phyloP scores from a whole-genome alignment of 2,113 vertebrate species.

The Chamaetylas fuelleborni region DNA sequence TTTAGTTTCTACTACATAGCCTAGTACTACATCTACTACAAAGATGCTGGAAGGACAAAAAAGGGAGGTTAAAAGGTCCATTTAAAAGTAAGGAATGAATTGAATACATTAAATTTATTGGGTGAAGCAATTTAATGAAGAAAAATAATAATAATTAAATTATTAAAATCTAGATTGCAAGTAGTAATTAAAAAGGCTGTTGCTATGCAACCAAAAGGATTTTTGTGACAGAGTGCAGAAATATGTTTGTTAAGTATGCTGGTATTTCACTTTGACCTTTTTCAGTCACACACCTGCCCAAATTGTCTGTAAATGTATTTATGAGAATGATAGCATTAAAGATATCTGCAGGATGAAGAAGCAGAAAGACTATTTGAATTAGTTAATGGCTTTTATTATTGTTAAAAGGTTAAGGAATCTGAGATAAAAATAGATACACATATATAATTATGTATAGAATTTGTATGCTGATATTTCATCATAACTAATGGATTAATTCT shows the following conservation, averaged over 20 bases:
- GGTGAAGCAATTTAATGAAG: conserved; percentile 69
- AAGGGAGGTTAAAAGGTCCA: neutral
- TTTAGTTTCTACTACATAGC: neutral
- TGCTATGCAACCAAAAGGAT: conserved; percentile 65
- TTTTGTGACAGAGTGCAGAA: conserved; percentile 51
- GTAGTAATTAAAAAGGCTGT: conserved; percentile 70
- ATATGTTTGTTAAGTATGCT: conserved; percentile 65
- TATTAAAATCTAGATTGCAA: conserved; percentile 71
- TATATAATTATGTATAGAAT: neutral
- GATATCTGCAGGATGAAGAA: neutral
- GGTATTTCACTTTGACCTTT: conserved; percentile 74
- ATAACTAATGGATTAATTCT: neutral
- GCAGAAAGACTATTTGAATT: neutral
- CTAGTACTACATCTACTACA: too few species aligned
- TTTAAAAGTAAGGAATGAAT: conserved; percentile 37
- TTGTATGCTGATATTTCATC: neutral
- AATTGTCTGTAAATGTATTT: conserved; percentile 44
- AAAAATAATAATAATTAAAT: conserved; percentile 76
- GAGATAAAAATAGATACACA: conserved; percentile 1
- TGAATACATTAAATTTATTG: conserved; percentile 57
- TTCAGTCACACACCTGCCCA: conserved; percentile 58
- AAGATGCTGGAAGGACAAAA: neutral
- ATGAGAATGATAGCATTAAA: conserved; percentile 37
- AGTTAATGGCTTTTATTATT: conserved; percentile 36
- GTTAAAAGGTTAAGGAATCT: conserved; percentile 47